Evolutionary conservation across 2,888 invertebrate genomes (phyloP).

Genomic region (Drosophila suboccidentalis): DNA sequence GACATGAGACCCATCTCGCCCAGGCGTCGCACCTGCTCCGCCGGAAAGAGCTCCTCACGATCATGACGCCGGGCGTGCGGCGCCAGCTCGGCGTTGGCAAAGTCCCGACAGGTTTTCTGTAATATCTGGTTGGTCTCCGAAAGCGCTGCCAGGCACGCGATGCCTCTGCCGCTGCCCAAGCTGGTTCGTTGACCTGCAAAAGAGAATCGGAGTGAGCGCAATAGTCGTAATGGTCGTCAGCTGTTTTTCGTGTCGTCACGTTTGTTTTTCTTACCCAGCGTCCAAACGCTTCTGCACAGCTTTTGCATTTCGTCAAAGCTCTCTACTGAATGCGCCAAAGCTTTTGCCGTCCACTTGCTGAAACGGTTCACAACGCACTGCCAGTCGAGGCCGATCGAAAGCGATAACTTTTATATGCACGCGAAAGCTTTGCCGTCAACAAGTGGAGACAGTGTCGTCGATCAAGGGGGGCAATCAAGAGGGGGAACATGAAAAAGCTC

Average conservation of each 20-base stretch:
- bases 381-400: constrained; percentile 11
- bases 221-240: neutral
- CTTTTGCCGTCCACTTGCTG: constrained; percentile 22
- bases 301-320: constrained; percentile 52
- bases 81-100: constrained; percentile 94
- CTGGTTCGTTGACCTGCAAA: constrained; percentile 60
- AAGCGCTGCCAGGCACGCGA: constrained; percentile 90
- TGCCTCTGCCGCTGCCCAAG: constrained; percentile 87
- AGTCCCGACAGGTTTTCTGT: constrained; percentile 94
- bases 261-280: constrained; percentile 51
- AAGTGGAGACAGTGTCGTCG: constrained; percentile 31
- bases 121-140: constrained; percentile 96
- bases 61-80: constrained; percentile 94
- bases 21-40: constrained; percentile 93
- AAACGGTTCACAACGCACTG: constrained; percentile 40
- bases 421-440: constrained; percentile 21
- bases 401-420: constrained; percentile 55
- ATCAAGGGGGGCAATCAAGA: neutral
- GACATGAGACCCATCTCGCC: constrained; percentile 96
- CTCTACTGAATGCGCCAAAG: constrained; percentile 6
- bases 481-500: neutral
- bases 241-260: too few relatives aligned
- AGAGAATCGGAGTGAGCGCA: neutral
- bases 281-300: constrained; percentile 41
- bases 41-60: constrained; percentile 92